These are phyloP conservation scores for Phaenicophaeus curvirostris DNA, from an alignment of 2,797 vertebrate genomes.

Conservation along the genomic window DNA sequence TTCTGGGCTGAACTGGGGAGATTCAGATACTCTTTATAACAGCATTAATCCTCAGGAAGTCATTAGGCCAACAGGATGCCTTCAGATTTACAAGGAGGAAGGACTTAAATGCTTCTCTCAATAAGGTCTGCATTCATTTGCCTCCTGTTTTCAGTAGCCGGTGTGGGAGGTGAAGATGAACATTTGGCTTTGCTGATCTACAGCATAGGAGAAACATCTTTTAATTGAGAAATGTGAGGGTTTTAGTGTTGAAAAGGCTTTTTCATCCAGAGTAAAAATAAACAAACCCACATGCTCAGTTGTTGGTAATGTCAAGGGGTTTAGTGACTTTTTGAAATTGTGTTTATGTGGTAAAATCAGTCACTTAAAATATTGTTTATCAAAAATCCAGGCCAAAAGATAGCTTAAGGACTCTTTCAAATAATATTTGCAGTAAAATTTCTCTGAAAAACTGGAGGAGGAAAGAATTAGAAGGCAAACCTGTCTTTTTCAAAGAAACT, in stretches of 20 bases:
- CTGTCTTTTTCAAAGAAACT: background rate
- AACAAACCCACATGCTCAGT: background rate
- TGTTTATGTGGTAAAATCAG: background rate
- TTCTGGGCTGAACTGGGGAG: background rate
- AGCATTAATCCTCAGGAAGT: background rate
- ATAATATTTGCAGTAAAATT: background rate
- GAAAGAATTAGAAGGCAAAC: background rate
- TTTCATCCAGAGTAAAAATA: slow-evolving; percentile 9
- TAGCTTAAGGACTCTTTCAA: background rate
- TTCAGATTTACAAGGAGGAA: background rate
- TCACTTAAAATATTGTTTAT: slow-evolving; percentile 10
- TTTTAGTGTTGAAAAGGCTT: background rate
- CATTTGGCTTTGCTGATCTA: background rate
- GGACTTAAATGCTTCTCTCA: background rate
- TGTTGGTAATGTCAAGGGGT: background rate
- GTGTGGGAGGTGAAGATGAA: background rate
- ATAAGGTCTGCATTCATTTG: background rate
- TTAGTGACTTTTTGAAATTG: background rate
- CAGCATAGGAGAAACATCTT: background rate
- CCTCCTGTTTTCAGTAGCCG: background rate
- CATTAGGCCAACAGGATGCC: background rate
- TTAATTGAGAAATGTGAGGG: background rate
- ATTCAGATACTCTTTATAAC: background rate
- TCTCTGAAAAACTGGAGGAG: background rate
- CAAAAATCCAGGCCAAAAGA: background rate